Evolutionary conservation across 2,113 vertebrate species (phyloP), one percentile per base, ranked within the genome.

Genomic region (Lonchura striata): DNA sequence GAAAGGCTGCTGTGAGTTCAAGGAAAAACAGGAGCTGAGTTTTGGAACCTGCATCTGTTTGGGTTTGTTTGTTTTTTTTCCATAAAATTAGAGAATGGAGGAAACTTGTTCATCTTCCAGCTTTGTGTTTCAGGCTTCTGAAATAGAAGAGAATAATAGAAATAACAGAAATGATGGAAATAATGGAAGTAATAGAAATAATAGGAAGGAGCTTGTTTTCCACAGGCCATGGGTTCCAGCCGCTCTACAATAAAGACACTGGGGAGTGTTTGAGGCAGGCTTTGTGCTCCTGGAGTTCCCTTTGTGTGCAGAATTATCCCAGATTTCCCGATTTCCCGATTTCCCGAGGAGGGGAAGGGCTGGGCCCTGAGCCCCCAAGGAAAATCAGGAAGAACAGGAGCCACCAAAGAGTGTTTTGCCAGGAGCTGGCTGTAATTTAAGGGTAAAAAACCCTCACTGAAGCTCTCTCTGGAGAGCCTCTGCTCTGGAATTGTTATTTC

Each of bases 361-460:
- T 11, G 81, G 61, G n/a, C 72, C 81, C 59, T 44, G 68, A 81
- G 56, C 75, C 47, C 65, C 11, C 1, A 8, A 61, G 50, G 81
- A 65, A n/a, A n/a, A n/a, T n/a, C 56, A 7, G 61, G 3, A 27
- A 54, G 39, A 23, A 6, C 2, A 3, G 30, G 23, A 27, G 28
- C 42, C 3, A 1, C 37, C 71, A 14, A 21, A 35, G 27, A 18
- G 42, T 15, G 20, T 5, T 37, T 59, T 59, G 42, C 42, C 17
- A 21, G 24, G 42, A 49, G 25, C 49, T 3, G 56, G 2, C 23
- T 1, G 2, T 35, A 4, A 3, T 10, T 20, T 2, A 10, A 47
- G 39, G 15, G 3, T 12, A 3, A 0, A 22, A 53, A 76, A 57
- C 3, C 60, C 70, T 78, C 46, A 2, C 28, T 15, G 24, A 3